Base-by-base conservation (phyloP, 1,140 invertebrate genomes). In the Meloidogyne floridensis region DNA sequence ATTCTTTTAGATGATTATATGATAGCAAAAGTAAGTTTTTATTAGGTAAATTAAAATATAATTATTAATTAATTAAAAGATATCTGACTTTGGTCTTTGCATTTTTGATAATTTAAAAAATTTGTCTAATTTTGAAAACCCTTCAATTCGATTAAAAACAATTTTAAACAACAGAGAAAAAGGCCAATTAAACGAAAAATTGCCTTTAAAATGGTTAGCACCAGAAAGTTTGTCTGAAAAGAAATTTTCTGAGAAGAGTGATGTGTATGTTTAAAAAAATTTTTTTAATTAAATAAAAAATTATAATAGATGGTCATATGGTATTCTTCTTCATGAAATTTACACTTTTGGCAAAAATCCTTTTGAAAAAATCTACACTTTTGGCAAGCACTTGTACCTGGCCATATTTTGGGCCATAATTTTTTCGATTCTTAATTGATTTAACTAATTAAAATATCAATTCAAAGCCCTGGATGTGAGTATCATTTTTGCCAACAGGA, bases 301-400 rank as follows among this genome's bases (percentile, higher is more conserved):
- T n/a, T 65, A 5, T n/a, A n/a, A 5, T 65, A 65, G 59, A n/a
- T 65, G 59, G 59, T 65, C 59, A n/a, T 65, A 65, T 65, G 59
- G 59, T n/a, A 65, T 65, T 65, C 15, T 65, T 65, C 59, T 65
- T 65, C 59, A 65, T 65, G 59, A 65, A 65, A 65, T 65, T n/a
- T 65, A 65, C n/a, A 65, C 59, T 65, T 65, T n/a, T 65, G 59
- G 59, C n/a, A 65, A 65, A 65, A 65, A n/a, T 65, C 59, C 59
- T 7, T 65, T 65, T 65, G n/a, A 65, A n/a, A 65, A n/a, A 65
- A 65, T 65, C 7, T 32, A 32, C 32, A 32, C 32, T 32, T 32
- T 32, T 32, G 32, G 32, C 32, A 32, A 32, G 32, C 32, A 32
- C 32, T 32, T 32, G 32, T 32, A 32, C 32, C 32, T 32, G 32